Percentiles rank a stretch among this genome's conserved stretches.
Conservation (phyloP, 2,888 invertebrate species). For the Nemapogon koenigi region DNA sequence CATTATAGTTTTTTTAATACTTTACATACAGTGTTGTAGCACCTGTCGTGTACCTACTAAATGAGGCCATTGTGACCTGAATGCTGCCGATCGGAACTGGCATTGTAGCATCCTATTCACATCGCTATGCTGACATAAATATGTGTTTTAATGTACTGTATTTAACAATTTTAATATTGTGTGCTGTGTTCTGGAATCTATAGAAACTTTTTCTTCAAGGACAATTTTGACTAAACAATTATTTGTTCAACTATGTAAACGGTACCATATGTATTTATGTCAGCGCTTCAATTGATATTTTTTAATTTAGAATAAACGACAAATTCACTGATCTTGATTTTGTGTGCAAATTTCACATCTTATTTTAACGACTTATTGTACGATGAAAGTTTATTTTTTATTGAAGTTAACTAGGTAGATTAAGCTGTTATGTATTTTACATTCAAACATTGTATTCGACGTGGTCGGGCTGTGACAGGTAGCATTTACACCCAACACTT, state of each 20-base stretch:
- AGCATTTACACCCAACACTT: constrained; percentile 54
- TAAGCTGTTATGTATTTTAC: constrained; percentile 63
- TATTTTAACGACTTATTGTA: constrained; percentile 50
- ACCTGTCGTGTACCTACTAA: constrained; percentile 18
- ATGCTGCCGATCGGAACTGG: too few species aligned
- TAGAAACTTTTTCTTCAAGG: too few species aligned
- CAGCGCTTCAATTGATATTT: too few species aligned
- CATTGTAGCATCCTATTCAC: constrained; percentile 32
- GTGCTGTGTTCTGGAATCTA: too few species aligned
- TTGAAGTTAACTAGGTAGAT: constrained; percentile 60
- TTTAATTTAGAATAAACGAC: not conserved
- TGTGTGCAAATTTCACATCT: constrained; percentile 41
- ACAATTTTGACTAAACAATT: too few species aligned
- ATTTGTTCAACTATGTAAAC: too few species aligned
- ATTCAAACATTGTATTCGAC: constrained; percentile 39
- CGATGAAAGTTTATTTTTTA: constrained; percentile 59
- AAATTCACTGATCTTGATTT: constrained; percentile 20
- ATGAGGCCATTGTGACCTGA: not conserved
- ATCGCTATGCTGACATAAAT: constrained; percentile 29
- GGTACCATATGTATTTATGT: too few species aligned
- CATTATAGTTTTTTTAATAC: constrained; percentile 51
- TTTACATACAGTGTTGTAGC: constrained; percentile 31
- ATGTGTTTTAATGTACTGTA: constrained; percentile 1
- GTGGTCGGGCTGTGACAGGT: too few species aligned
- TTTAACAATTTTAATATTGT: too few species aligned